Base-by-base conservation (phyloP, 2,797 vertebrate species). In the Xerus rutilus region DNA sequence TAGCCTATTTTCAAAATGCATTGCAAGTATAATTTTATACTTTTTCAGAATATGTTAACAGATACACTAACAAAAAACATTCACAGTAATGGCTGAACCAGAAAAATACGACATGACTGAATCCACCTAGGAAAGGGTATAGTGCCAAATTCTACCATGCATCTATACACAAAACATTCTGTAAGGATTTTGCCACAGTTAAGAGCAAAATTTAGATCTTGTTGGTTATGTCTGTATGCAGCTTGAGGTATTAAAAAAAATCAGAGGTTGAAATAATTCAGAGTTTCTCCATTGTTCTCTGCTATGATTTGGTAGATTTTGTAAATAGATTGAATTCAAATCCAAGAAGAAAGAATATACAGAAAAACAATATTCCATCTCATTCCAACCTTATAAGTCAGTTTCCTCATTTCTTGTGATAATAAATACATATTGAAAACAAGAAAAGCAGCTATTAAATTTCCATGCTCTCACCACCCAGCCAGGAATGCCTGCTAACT, bases 341-440 rank as follows among this genome's bases (percentile, higher is more conserved):
- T 86, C 59, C 54, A 93, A 79, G 84, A 95, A 93, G 78, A 89
- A 73, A 89, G 84, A 78, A 87, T 94, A 93, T 72, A 94, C 72
- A 96, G 79, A 95, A 96, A 90, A 91, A 69, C 70, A 89, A 91
- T 86, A 52, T 91, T 94, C 87, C 52, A 62, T 93, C 39, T 88
- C 32, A 76, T 93, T 86, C 67, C 79, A 96, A 45, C 32, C 81
- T 90, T 89, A 85, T 57, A 87, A 94, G 83, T 95, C 92, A 94
- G 84, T 89, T 67, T 95, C 83, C 97, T 92, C 79, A 82, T 79
- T 87, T 96, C 77, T 94, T 94, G 72, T 83, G 77, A 95, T 89
- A 89, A 91, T 52, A n/a, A 30, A 47, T 78, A 10, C 74, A 91
- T 35, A 76, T 72, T 93, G 89, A 92, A 95, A 30, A 76, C 39